Evolutionary conservation across 1,140 invertebrate species (phyloP).

Genomic region (Cydia amplana): DNA sequence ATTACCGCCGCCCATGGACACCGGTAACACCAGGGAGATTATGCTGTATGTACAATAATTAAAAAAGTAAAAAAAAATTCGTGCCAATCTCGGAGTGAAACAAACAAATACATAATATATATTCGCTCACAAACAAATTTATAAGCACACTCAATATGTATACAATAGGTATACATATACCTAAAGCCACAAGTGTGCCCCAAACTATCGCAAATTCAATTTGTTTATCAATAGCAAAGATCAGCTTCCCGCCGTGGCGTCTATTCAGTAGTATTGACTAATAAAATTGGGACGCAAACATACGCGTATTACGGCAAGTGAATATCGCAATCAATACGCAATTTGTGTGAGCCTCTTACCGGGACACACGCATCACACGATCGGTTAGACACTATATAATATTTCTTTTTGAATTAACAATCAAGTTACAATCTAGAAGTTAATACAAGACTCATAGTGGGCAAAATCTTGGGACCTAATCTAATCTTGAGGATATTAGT

Average conservation of each 20-base stretch:
- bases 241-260: not conserved
- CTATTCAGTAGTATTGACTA: not conserved
- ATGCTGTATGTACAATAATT: too few species aligned
- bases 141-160: not conserved
- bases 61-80: too few species aligned
- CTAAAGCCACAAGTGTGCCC: not conserved
- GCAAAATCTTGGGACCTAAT: too few species aligned
- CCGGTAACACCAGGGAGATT: too few species aligned
- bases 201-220: not conserved
- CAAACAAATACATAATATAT: not conserved
- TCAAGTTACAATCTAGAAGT: too few species aligned
- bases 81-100: too few species aligned
- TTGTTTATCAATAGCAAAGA: not conserved
- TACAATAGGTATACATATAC: too few species aligned
- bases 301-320: not conserved
- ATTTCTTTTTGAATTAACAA: too few species aligned
- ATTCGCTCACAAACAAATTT: not conserved
- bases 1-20: too few species aligned
- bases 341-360: not conserved
- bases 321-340: conserved; percentile 5
- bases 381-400: too few species aligned
- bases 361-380: not conserved
- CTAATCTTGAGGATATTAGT: too few species aligned
- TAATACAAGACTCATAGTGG: too few species aligned
- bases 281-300: not conserved